Evolutionary conservation across 2,888 invertebrate species (phyloP).

Genomic region (Mantis religiosa): DNA sequence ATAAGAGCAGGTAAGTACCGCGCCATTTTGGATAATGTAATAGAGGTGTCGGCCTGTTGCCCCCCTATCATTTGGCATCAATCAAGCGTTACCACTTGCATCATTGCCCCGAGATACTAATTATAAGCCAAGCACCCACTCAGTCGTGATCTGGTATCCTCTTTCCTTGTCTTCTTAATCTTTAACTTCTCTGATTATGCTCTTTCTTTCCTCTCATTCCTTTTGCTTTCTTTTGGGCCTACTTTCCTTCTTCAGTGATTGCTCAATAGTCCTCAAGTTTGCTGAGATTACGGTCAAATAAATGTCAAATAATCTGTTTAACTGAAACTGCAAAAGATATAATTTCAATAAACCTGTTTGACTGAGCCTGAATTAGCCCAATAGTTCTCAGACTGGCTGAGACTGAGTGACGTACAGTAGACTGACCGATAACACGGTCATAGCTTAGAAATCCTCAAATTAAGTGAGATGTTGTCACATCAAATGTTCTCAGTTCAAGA

Average conservation of each 20-base stretch:
- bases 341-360: no score
- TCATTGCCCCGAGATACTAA: slow-evolving; percentile 24
- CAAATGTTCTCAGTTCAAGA: no score
- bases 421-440: no score
- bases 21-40: slow-evolving; percentile 22
- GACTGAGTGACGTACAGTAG: no score
- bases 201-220: neutral
- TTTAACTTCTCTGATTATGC: neutral
- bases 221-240: neutral
- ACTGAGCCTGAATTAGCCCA: no score
- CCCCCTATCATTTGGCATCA: slow-evolving; percentile 28
- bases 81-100: slow-evolving; percentile 18
- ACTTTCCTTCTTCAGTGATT: neutral
- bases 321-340: no score
- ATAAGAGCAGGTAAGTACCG: neutral
- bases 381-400: no score
- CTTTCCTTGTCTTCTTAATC: slow-evolving; percentile 3
- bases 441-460: no score
- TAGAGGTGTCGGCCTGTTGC: slow-evolving; percentile 12
- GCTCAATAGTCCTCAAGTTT: neutral
- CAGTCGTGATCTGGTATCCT: neutral
- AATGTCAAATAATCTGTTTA: no score
- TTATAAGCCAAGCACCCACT: slow-evolving; percentile 16
- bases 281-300: neutral
- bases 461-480: no score